Base-by-base conservation (phyloP, 2,888 invertebrate genomes). In the Nemoura dubitans region DNA sequence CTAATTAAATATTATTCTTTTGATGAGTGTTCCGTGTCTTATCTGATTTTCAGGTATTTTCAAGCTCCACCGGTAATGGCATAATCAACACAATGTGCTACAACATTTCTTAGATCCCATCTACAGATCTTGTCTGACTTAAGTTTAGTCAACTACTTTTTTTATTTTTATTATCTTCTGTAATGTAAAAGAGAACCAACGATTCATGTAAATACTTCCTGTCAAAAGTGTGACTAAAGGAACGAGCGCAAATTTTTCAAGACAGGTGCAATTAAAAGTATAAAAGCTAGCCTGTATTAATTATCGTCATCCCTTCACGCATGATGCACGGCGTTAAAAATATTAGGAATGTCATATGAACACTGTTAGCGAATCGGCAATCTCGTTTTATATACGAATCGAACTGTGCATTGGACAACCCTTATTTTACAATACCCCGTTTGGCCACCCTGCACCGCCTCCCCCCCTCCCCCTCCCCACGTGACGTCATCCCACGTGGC, bases 141-240 rank as follows among this genome's bases (percentile, higher is more conserved):
- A 25, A 36, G 26, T 83, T 42, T 83, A 36, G 42, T 25, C 78
- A 25, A 78, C 78, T 27, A 43, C 81, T n/a, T 30, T 81, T 81
- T 81, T 81, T 81, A 7, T 81, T 42, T 26, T 81, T 81, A 7
- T 81, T 42, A 2, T 28, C 78, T 26, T n/a, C 21, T 36, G 36
- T 82, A 82, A 30, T 42, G n/a, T 10, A 25, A 43, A 26, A 36
- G 42, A 29, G 83, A 81, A 86, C 85, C 81, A 86, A 85, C 86
- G 87, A 87, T 77, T 81, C 87, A 83, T 85, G 86, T 85, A 86
- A 87, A 76, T 36, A 77, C 86, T 86, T 87, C 87, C 87, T 80
- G 87, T 85, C 42, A 83, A 81, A 81, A 30, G 30, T 29, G 81
- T 81, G 59, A 59, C n/a, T 29, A 29, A 81, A 7, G 80, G 29